These are phyloP conservation scores for Mesembrinibis cayennensis DNA, from an alignment of 2,113 vertebrate genomes.

Conservation along the genomic window DNA sequence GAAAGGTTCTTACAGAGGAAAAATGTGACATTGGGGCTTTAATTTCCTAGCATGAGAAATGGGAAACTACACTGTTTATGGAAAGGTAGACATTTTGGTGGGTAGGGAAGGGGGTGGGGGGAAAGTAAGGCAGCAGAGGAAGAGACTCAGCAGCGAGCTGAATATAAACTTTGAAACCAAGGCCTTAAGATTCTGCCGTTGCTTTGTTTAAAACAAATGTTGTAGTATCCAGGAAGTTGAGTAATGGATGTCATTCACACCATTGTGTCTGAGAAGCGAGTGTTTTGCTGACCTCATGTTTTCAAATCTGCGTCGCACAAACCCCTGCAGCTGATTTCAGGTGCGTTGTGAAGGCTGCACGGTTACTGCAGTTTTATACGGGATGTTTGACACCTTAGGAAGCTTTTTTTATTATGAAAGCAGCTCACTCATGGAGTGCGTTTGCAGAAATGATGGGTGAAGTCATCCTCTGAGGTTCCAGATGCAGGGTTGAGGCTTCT, in stretches of 20 bases:
- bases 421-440: fast-evolving
- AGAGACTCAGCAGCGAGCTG: fast-evolving
- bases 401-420: fast-evolving
- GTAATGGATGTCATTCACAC: not conserved
- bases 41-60: not conserved
- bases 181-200: not conserved
- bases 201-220: not conserved
- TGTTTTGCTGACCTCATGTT: not conserved
- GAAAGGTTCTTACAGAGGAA: not conserved
- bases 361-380: not conserved
- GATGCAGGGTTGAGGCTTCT: not conserved
- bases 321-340: not conserved
- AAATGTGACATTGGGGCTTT: not conserved
- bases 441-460: not conserved
- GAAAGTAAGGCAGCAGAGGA: not conserved
- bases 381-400: not conserved
- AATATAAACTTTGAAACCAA: not conserved
- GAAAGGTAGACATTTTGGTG: not conserved
- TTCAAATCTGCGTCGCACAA: too few species aligned
- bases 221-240: not conserved
- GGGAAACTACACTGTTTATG: fast-evolving
- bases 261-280: not conserved
- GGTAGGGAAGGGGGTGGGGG: too few species aligned
- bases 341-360: not conserved
- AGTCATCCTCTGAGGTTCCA: not conserved